Evolutionary conservation across 2,888 invertebrate genomes (phyloP).

Genomic region (Imbricaverruca yamaguchii): DNA sequence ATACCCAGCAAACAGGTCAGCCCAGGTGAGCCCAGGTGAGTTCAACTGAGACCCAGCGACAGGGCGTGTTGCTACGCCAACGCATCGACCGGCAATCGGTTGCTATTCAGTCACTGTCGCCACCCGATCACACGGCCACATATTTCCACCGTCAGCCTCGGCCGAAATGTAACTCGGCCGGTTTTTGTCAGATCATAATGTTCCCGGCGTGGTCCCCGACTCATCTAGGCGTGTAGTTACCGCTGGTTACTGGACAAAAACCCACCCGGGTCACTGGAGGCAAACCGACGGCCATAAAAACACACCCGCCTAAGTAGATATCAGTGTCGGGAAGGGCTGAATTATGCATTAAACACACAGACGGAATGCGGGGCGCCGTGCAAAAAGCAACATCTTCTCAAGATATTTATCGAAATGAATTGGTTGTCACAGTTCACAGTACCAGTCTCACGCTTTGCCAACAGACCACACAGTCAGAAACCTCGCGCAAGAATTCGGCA

Average conservation of each 20-base stretch:
- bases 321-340: slow-evolving; percentile 7
- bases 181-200: slow-evolving; percentile 2
- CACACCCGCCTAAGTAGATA: background rate
- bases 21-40: no score
- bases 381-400: slow-evolving; percentile 1
- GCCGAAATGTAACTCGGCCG: background rate
- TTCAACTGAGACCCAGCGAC: no score
- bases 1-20: no score
- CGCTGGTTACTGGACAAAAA: background rate
- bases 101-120: background rate
- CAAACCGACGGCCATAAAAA: background rate
- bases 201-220: background rate
- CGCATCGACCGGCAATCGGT: no score
- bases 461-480: background rate
- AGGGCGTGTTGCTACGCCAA: no score
- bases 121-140: background rate
- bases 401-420: slow-evolving; percentile 17
- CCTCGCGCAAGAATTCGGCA: no score
- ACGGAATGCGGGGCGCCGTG: background rate
- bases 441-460: background rate
- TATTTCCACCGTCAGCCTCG: background rate
- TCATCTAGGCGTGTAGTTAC: background rate
- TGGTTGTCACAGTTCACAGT: background rate
- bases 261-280: background rate
- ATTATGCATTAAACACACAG: slow-evolving; percentile 4